A percentile compares a stretch with the other conserved stretches of the same genome.
These are phyloP conservation scores for Pherbina coryleti DNA, from an alignment of 2,888 invertebrate genomes.

Conservation along the genomic window DNA sequence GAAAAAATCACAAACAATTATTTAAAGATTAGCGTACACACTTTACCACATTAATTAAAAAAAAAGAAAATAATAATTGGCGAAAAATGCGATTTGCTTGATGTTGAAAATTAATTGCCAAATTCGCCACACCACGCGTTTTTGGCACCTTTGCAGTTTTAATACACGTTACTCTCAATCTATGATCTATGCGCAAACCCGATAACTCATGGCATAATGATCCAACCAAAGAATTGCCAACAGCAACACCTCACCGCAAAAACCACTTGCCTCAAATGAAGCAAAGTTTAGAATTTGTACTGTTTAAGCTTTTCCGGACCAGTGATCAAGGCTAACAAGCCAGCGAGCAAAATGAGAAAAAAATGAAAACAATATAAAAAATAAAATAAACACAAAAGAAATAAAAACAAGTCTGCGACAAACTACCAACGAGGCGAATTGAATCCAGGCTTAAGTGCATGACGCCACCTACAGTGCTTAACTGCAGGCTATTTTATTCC, in stretches of 20 bases:
- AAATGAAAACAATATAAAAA: constrained; percentile 15
- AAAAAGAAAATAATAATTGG: no score
- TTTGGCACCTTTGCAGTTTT: constrained; percentile 1
- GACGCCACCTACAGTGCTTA: constrained; percentile 40
- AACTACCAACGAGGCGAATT: constrained; percentile 4
- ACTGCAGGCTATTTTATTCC: constrained; percentile 19
- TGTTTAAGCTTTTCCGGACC: constrained; percentile 67
- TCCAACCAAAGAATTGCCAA: constrained; percentile 7
- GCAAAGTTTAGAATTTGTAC: not conserved
- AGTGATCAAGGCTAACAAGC: constrained; percentile 70
- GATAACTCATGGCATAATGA: constrained; percentile 16
- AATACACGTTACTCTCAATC: not conserved
- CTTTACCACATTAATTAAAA: not conserved
- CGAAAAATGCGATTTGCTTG: constrained; percentile 2
- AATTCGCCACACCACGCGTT: constrained; percentile 13
- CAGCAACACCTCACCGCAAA: constrained; percentile 22
- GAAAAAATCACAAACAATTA: not conserved
- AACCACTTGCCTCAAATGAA: constrained; percentile 20
- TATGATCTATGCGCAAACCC: not conserved
- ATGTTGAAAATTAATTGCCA: constrained; percentile 14
- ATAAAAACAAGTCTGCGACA: constrained; percentile 3
- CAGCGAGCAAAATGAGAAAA: constrained; percentile 43
- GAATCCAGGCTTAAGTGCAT: constrained; percentile 15
- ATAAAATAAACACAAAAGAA: not conserved
- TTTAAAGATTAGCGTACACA: not conserved